Conservation (phyloP, 2,113 vertebrate genomes). For the Otocyon megalotis region DNA sequence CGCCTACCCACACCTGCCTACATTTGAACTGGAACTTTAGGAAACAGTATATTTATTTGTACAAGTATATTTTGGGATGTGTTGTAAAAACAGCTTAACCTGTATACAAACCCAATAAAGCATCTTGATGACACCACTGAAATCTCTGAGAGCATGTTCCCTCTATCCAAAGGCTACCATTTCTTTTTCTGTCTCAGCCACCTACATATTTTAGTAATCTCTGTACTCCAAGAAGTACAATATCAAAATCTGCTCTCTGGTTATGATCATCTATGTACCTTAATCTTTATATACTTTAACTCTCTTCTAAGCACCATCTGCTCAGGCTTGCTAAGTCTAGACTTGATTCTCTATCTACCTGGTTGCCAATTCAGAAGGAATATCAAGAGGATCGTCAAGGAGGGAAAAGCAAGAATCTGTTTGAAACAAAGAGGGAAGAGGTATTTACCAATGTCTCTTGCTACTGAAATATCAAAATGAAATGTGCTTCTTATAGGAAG, state of each 20-base stretch:
- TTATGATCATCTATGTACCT: not conserved
- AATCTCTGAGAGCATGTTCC: not conserved
- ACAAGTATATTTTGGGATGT: not conserved
- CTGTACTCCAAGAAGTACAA: not conserved
- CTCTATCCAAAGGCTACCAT: not conserved
- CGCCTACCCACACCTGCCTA: not conserved
- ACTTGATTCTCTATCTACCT: not conserved
- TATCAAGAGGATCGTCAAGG: not conserved
- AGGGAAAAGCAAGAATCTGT: not conserved
- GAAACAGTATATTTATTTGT: not conserved
- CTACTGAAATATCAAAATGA: not conserved
- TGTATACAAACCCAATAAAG: not conserved
- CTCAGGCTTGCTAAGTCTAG: not conserved
- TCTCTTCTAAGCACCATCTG: not conserved
- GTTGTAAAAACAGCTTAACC: not conserved
- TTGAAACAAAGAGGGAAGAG: not conserved
- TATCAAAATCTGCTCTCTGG: not conserved
- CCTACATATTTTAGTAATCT: not conserved
- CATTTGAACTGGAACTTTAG: not conserved
- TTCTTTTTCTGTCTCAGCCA: not conserved
- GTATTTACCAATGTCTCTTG: not conserved
- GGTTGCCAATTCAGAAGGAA: not conserved
- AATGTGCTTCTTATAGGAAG: not conserved
- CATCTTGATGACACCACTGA: not conserved
- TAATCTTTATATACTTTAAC: not conserved